Conservation (phyloP, 2,888 invertebrate species). For the Tenthredo distinguenda region DNA sequence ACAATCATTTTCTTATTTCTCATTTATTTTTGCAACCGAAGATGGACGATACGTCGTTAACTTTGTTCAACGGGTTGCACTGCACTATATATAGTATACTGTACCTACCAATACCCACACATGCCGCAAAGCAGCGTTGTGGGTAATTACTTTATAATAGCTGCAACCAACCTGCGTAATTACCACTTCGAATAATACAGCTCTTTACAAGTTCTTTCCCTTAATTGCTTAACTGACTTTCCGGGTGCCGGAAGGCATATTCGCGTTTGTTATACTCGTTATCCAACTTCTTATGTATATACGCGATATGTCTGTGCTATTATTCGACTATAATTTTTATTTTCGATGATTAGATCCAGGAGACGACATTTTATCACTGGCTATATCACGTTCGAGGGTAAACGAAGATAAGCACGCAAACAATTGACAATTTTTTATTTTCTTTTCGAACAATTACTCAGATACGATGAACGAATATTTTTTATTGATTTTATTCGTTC, state of each 20-base stretch:
- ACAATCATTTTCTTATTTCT: not conserved
- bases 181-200: constrained; percentile 57
- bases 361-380: not conserved
- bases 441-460: too few relatives aligned
- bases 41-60: constrained; percentile 13
- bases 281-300: not conserved
- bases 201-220: constrained; percentile 50
- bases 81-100: not conserved
- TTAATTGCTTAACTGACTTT: constrained; percentile 50
- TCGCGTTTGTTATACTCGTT: constrained; percentile 21
- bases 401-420: too few relatives aligned
- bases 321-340: not conserved
- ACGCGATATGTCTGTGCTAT: not conserved
- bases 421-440: too few relatives aligned
- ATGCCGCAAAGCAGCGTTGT: constrained; percentile 58
- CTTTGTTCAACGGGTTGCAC: constrained; percentile 5
- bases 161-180: constrained; percentile 67
- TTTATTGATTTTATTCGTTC: too few relatives aligned
- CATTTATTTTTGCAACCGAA: not conserved
- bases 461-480: too few relatives aligned
- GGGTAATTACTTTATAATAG: constrained; percentile 71
- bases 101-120: not conserved
- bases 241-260: constrained; percentile 49
- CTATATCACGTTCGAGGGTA: too few relatives aligned
- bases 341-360: not conserved